Percentiles rank a stretch among this genome's conserved stretches.
Conservation (phyloP, 2,888 invertebrate genomes). For the Acronicta aceris region DNA sequence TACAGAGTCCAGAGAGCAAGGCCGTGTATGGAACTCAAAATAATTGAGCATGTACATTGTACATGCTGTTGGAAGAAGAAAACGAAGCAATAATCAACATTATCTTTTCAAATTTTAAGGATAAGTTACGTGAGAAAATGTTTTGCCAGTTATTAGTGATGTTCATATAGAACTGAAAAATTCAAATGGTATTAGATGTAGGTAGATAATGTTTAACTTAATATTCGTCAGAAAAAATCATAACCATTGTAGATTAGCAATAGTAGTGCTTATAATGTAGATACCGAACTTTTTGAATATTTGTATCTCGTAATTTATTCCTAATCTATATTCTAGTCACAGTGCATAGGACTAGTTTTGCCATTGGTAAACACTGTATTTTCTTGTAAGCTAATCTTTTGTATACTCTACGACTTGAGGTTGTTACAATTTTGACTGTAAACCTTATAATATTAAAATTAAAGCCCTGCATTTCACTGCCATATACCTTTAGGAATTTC, state of each 20-base stretch:
- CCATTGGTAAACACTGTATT: constrained; percentile 65
- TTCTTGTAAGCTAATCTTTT: constrained; percentile 55
- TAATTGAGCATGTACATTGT: constrained; percentile 42
- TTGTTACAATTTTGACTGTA: constrained; percentile 70
- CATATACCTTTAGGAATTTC: constrained; percentile 80
- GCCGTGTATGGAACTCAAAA: constrained; percentile 64
- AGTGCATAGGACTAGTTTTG: constrained; percentile 83
- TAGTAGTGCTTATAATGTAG: constrained; percentile 77
- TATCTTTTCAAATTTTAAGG: constrained; percentile 54
- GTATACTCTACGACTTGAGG: constrained; percentile 62
- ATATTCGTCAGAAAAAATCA: constrained; percentile 55
- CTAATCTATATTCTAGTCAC: constrained; percentile 87
- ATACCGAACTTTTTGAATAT: constrained; percentile 72
- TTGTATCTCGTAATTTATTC: constrained; percentile 82
- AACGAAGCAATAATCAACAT: constrained; percentile 58
- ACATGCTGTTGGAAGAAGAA: constrained; percentile 33
- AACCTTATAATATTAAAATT: constrained; percentile 62
- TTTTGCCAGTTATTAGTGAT: constrained; percentile 49
- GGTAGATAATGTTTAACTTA: constrained; percentile 57
- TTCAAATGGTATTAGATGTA: constrained; percentile 53
- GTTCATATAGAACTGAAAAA: constrained; percentile 47
- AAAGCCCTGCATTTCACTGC: constrained; percentile 82
- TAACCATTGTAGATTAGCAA: constrained; percentile 65
- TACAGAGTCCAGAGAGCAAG: constrained; percentile 85
- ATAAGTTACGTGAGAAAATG: constrained; percentile 40